Conservation (phyloP, 2,113 vertebrate genomes). For the Leptobrachium leishanense region DNA sequence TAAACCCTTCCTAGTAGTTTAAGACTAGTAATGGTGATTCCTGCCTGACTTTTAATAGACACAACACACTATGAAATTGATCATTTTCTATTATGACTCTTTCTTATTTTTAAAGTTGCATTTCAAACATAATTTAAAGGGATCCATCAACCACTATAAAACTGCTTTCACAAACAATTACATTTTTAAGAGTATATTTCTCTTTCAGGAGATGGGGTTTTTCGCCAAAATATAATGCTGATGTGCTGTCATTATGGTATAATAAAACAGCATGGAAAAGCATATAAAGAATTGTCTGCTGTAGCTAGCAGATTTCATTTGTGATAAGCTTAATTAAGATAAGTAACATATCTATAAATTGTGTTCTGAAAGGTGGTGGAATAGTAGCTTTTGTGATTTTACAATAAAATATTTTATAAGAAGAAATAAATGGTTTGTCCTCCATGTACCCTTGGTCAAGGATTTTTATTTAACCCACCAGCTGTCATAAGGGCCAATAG, state of each 20-base stretch:
- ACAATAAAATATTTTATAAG: constrained; percentile 33
- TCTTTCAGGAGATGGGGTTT: constrained; percentile 25
- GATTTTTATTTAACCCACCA: background rate
- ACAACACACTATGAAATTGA: constrained; percentile 19
- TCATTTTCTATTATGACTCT: constrained; percentile 19
- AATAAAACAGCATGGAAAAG: constrained; percentile 29
- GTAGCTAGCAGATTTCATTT: constrained; percentile 37
- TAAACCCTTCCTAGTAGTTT: too few relatives aligned
- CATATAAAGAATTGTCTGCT: constrained; percentile 43
- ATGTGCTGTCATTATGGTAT: constrained; percentile 40
- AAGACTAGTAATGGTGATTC: too few relatives aligned
- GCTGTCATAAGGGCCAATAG: too few relatives aligned
- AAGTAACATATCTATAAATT: constrained; percentile 6
- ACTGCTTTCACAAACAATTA: constrained; percentile 44
- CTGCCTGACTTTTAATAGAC: too few relatives aligned
- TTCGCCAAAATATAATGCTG: constrained; percentile 40
- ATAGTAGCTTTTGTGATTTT: constrained; percentile 1
- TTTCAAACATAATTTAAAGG: constrained; percentile 38
- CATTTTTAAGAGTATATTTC: constrained; percentile 31
- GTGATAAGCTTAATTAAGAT: constrained; percentile 42
- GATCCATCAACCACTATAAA: constrained; percentile 37
- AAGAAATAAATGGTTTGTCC: constrained; percentile 32
- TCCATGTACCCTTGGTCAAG: constrained; percentile 9
- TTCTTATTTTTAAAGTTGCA: constrained; percentile 27
- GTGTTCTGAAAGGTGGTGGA: too few relatives aligned